Evolutionary conservation across 2,888 invertebrate species (phyloP).

Genomic region (Fragum whitleyi): DNA sequence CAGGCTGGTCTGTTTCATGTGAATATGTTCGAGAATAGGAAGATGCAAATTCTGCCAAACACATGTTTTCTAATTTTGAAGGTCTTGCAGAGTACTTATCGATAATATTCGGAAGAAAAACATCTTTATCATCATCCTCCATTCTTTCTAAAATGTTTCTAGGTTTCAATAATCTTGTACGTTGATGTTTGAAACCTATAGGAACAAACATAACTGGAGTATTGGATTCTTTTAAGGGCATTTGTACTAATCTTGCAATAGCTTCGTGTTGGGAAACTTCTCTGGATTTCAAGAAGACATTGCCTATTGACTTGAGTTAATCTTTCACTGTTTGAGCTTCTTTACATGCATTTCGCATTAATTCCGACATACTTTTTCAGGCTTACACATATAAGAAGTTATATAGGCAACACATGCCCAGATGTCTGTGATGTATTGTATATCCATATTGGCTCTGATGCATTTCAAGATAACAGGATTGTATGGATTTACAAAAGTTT

Average conservation of each 20-base stretch:
- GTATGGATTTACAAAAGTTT: constrained; percentile 43
- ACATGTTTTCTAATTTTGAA: constrained; percentile 42
- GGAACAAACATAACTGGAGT: constrained; percentile 42
- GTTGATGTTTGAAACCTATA: constrained; percentile 43
- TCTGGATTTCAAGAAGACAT: constrained; percentile 43
- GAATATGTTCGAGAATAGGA: constrained; percentile 31
- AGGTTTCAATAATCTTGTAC: constrained; percentile 50
- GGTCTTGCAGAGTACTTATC: constrained; percentile 51
- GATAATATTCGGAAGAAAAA: constrained; percentile 48
- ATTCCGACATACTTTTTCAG: constrained; percentile 39
- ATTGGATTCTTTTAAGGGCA: constrained; percentile 48
- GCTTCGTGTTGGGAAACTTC: constrained; percentile 61
- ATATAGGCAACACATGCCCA: no score
- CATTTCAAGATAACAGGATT: constrained; percentile 49
- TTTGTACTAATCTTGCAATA: constrained; percentile 36
- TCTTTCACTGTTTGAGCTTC: constrained; percentile 18
- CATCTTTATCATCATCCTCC: constrained; percentile 47
- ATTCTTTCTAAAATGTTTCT: constrained; percentile 34
- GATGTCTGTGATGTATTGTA: no score
- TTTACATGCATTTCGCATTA: constrained; percentile 29
- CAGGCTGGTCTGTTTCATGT: constrained; percentile 3
- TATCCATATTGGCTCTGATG: constrained; percentile 36
- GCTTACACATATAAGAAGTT: constrained; percentile 62
- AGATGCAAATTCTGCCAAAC: constrained; percentile 51
- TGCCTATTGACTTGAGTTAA: constrained; percentile 35